Conservation (phyloP, 1,140 invertebrate species). For the Diachasma alloeum region DNA sequence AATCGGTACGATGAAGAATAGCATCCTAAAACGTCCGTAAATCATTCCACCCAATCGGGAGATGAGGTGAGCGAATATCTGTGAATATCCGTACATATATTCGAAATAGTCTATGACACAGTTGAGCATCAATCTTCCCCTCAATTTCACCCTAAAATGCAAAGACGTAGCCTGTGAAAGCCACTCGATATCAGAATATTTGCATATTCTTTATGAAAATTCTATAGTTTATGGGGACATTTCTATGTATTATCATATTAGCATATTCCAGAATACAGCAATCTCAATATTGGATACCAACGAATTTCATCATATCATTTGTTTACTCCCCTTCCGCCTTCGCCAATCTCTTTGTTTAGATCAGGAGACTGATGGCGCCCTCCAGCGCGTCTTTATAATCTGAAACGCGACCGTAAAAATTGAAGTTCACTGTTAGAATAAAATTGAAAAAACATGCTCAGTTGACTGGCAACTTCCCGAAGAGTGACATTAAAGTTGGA, state of each 20-base stretch:
- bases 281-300: conserved; percentile 65
- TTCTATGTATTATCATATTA: conserved; percentile 67
- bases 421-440: too few relatives aligned
- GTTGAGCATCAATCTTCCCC: conserved; percentile 3
- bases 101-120: background rate
- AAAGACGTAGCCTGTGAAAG: conserved; percentile 1
- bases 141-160: background rate
- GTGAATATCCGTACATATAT: background rate
- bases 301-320: conserved; percentile 56
- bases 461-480: too few relatives aligned
- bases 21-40: background rate
- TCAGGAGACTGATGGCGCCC: too few relatives aligned
- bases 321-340: conserved; percentile 56
- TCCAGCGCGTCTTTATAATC: too few relatives aligned
- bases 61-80: conserved; percentile 1
- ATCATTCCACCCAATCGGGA: background rate
- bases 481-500: too few relatives aligned
- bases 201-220: conserved; percentile 67
- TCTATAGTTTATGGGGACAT: conserved; percentile 66
- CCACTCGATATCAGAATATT: conserved; percentile 62
- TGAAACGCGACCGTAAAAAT: too few relatives aligned
- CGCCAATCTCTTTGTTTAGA: conserved; percentile 31
- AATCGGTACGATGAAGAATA: background rate
- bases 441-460: too few relatives aligned
- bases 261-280: conserved; percentile 65